These are phyloP conservation scores for Lepidurus couesii DNA, from an alignment of 1,140 invertebrate genomes.

Conservation along the genomic window DNA sequence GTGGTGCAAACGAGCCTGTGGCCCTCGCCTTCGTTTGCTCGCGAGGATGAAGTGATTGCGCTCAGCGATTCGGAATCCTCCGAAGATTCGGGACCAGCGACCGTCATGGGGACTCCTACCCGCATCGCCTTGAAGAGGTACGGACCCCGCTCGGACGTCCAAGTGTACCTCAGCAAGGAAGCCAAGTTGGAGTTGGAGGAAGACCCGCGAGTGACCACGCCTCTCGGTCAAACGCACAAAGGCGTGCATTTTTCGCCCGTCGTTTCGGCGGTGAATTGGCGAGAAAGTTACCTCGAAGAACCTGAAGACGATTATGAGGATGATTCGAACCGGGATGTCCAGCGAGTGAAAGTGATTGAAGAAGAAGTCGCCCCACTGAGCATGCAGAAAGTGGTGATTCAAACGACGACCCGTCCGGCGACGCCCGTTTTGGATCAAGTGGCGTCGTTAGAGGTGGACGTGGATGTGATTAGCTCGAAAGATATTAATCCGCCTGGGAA, in stretches of 20 bases:
- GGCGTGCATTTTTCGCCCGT: constrained; percentile 63
- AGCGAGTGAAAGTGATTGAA: background rate
- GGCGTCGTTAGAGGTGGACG: constrained; percentile 2
- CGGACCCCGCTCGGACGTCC: constrained; percentile 30
- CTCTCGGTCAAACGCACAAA: constrained; percentile 54
- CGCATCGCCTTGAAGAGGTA: constrained; percentile 30
- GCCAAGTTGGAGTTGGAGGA: background rate
- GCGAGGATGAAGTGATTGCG: background rate
- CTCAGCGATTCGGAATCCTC: background rate
- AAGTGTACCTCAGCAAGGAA: constrained; percentile 35
- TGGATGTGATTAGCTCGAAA: constrained; percentile 16
- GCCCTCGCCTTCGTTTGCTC: background rate
- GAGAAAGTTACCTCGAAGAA: constrained; percentile 44
- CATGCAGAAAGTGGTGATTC: constrained; percentile 5
- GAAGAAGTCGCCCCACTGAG: background rate
- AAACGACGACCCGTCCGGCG: background rate
- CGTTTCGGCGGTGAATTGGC: constrained; percentile 65
- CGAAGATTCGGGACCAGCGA: background rate
- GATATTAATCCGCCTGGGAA: constrained; percentile 14
- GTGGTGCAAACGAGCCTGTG: background rate
- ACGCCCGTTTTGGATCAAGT: background rate
- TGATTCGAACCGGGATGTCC: background rate
- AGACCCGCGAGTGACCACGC: constrained; percentile 40
- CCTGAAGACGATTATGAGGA: constrained; percentile 28
- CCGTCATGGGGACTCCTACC: background rate